phyloP scores from a whole-genome alignment of 2,797 vertebrate species.

The Esox lucius region DNA sequence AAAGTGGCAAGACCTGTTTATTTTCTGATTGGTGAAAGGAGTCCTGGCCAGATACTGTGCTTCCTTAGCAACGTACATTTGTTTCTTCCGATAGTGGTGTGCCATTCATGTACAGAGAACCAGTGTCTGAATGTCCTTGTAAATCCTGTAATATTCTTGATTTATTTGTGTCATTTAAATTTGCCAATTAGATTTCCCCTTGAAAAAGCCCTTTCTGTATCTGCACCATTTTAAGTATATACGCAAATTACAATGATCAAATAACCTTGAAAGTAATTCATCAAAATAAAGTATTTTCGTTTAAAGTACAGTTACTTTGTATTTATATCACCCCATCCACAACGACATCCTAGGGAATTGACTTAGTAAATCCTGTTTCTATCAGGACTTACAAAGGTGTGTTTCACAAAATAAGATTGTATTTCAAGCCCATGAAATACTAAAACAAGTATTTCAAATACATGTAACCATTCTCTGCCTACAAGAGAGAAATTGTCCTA shows the following conservation, averaged over 20 bases:
- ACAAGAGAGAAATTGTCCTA: constrained; percentile 33
- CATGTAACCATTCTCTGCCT: too few species aligned
- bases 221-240: constrained; percentile 4
- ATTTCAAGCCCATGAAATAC: too few species aligned
- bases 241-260: background rate
- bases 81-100: constrained; percentile 6
- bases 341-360: too few species aligned
- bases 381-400: too few species aligned
- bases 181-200: constrained; percentile 3
- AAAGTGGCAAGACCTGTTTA: constrained; percentile 45
- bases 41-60: constrained; percentile 19
- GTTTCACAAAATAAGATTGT: too few species aligned
- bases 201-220: constrained; percentile 21
- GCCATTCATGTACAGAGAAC: background rate
- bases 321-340: too few species aligned
- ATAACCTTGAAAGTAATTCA: background rate
- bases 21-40: constrained; percentile 37
- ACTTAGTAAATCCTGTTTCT: too few species aligned
- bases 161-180: background rate
- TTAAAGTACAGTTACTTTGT: too few species aligned
- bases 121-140: background rate
- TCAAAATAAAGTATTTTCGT: too few species aligned
- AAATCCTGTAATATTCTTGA: background rate
- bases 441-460: too few species aligned
- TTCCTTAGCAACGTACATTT: constrained; percentile 35